These are phyloP conservation scores for Onthophagus taurus DNA, from an alignment of 1,140 invertebrate species.

Conservation along the genomic window DNA sequence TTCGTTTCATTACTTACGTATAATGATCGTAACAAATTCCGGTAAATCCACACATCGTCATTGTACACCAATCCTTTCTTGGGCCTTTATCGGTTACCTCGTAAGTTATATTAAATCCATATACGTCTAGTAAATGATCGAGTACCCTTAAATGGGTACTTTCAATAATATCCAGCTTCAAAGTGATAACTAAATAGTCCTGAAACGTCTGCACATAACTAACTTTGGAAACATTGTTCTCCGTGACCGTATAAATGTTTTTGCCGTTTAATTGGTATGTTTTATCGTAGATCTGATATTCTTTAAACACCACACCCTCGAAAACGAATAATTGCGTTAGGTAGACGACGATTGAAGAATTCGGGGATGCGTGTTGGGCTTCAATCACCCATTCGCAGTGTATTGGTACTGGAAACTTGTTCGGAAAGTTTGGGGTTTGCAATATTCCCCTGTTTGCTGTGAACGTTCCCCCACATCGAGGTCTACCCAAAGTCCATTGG, in stretches of 20 bases:
- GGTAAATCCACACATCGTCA: constrained; percentile 68
- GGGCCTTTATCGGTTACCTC: constrained; percentile 53
- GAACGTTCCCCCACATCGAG: constrained; percentile 51
- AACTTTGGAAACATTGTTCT: constrained; percentile 59
- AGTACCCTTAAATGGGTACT: constrained; percentile 75
- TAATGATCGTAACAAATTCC: constrained; percentile 58
- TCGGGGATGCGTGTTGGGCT: constrained; percentile 45
- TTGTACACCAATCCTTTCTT: constrained; percentile 57
- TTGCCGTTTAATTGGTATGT: constrained; percentile 53
- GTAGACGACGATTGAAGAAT: constrained; percentile 68
- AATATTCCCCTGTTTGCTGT: constrained; percentile 56
- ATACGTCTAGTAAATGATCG: constrained; percentile 71
- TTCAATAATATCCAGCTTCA: constrained; percentile 61
- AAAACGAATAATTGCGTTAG: constrained; percentile 80
- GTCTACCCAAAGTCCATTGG: constrained; percentile 18
- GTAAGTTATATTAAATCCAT: constrained; percentile 89
- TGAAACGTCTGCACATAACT: constrained; percentile 58
- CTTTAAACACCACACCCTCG: constrained; percentile 63
- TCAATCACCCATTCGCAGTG: constrained; percentile 81
- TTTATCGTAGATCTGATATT: constrained; percentile 71
- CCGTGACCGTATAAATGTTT: constrained; percentile 53
- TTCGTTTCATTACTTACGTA: constrained; percentile 31
- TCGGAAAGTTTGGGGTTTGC: constrained; percentile 74
- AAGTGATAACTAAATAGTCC: constrained; percentile 68
- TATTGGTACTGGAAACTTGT: constrained; percentile 56